Evolutionary conservation across 2,888 invertebrate genomes (phyloP), one percentile per base, ranked within the genome.

Genomic region (Tetropium fuscum): DNA sequence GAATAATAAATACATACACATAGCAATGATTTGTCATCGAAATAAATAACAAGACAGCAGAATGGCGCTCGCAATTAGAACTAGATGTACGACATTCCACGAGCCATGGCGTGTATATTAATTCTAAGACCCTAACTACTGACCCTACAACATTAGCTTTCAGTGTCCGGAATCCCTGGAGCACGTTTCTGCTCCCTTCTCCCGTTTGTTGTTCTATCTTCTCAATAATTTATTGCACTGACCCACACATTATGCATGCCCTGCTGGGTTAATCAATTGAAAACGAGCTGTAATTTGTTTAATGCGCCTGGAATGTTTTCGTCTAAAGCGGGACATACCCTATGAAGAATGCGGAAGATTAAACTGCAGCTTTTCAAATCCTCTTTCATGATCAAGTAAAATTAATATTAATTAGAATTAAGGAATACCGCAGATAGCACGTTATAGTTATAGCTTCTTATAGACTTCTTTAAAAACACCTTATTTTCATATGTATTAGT

Each of bases 1-100:
- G n/a, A n/a, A n/a, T n/a, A n/a, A n/a, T n/a, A n/a, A n/a, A n/a
- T n/a, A n/a, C n/a, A n/a, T n/a, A n/a, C n/a, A n/a, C n/a, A n/a
- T n/a, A 6, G 4, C 15, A 6, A n/a, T 25, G 8, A 36, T 48
- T 36, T 40, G 40, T 51, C 40, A 51, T 34, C 18, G 11, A 18
- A 27, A 51, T 51, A 51, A 51, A 51, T 40, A 51, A 27, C 51
- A 51, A 38, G 51, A 27, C 16, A 11, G 40, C 40, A 40, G 27
- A 40, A 51, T 25, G n/a, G 15, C 27, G 38, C 27, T 18, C 15
- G 74, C 76, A 77, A 77, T 79, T 78, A 78, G 71, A 18, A 71
- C 72, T 73, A 74, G 75, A 80, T 78, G 74, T 78, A 79, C 75
- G 77, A 73, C 76, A 76, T 75, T 76, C 74, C 71, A 59, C 15